Base-by-base conservation (phyloP, 2,888 invertebrate genomes). In the Flabesymbios commensalis region DNA sequence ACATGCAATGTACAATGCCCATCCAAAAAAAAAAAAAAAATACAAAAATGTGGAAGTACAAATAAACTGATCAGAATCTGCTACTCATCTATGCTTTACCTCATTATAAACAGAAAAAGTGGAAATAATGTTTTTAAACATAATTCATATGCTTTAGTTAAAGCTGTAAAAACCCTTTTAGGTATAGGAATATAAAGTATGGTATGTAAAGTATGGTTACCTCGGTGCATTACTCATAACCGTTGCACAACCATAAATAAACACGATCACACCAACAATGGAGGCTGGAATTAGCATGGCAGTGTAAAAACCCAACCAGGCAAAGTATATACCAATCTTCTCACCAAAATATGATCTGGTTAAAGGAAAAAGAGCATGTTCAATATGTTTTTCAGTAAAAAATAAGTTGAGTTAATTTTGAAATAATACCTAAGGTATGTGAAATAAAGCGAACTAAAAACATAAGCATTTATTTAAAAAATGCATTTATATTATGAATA, bases 241-340 rank as follows among this genome's bases (percentile, higher is more conserved):
- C 0, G 75, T 75, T 1, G 67, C 71, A 31, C 70, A 43, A 3
- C 81, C 80, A 64, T 79, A 81, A 60, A 83, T 67, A 60, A 78
- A 78, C 2, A 73, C 75, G 2, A 74, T 62, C 4, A 81, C 31
- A 26, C 81, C 82, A 32, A 78, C 69, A 54, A 79, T 63, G 10
- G 79, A 75, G 3, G 78, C 74, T 7, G 93, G 89, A 26, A 94
- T 87, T 69, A 95, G 83, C 92, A 94, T 93, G 76, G 91, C 90
- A 0, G 95, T 95, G 82, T 95, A 95, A 83, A 90, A 95, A 10
- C 94, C 94, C 57, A 95, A 85, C 95, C 95, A 95, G 1, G 94
- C 92, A 81, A 95, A 95, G 81, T 92, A 92, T 56, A 92, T 85
- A 1, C 90, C 93, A 74, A 94, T 70, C 68, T 79, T 81, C 70